Evolutionary conservation across 2,113 vertebrate genomes (phyloP).

Genomic region (Alligator sinensis): DNA sequence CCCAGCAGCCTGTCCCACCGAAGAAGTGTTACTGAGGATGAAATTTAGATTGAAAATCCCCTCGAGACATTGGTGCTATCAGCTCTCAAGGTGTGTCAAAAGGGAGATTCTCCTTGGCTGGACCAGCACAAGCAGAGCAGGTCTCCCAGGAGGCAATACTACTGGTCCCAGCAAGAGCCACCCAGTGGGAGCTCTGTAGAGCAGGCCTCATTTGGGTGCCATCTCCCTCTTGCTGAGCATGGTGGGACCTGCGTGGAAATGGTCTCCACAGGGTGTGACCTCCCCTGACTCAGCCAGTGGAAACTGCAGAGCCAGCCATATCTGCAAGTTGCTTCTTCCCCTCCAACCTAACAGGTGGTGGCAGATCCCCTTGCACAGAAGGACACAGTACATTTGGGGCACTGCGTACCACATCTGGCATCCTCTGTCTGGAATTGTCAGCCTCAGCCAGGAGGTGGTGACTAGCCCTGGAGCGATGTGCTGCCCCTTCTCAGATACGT

Average conservation of each 20-base stretch:
- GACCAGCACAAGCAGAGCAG: background rate
- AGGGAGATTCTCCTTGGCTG: background rate
- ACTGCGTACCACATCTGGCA: rapidly evolving
- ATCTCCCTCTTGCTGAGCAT: background rate
- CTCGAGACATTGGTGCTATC: background rate
- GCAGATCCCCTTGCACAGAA: background rate
- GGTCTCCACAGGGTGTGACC: background rate
- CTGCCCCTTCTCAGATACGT: background rate
- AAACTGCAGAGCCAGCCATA: background rate
- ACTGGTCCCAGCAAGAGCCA: background rate
- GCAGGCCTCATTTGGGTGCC: no score
- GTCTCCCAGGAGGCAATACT: background rate
- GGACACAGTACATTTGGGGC: background rate
- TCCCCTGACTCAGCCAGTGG: background rate
- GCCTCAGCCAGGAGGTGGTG: background rate
- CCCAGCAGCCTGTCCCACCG: rapidly evolving
- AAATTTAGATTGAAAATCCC: background rate
- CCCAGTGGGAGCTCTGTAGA: background rate
- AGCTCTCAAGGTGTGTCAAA: background rate
- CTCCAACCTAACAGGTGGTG: background rate
- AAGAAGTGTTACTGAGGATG: background rate
- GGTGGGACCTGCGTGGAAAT: background rate
- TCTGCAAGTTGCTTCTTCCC: background rate
- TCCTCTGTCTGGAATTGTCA: background rate
- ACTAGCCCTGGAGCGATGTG: background rate